These are phyloP conservation scores for Glossophaga mutica DNA, from an alignment of 2,797 vertebrate genomes.

Conservation along the genomic window DNA sequence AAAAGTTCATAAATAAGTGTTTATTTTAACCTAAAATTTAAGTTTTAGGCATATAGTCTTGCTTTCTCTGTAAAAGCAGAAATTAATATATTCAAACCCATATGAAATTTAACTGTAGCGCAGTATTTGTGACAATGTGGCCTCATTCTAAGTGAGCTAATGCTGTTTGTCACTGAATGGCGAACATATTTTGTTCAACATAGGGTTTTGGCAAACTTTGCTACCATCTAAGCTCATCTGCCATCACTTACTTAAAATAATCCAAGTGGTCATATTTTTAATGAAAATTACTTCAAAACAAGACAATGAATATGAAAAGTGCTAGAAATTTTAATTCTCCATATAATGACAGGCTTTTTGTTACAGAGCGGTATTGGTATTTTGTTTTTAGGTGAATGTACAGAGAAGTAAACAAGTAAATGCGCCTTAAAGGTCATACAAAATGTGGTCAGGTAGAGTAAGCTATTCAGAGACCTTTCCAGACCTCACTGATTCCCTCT, in stretches of 20 bases:
- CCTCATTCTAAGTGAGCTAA: neutral
- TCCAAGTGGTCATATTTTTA: neutral
- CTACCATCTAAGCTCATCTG: neutral
- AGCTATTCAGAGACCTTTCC: neutral
- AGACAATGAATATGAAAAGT: neutral
- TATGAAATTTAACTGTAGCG: neutral
- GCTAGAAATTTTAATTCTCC: neutral
- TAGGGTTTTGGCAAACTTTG: neutral
- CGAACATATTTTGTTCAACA: neutral
- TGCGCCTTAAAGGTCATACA: neutral
- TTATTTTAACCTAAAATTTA: conserved; percentile 21
- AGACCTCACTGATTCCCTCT: neutral
- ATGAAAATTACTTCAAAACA: neutral
- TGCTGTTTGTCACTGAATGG: neutral
- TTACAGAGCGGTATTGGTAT: neutral
- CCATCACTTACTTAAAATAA: conserved; percentile 14
- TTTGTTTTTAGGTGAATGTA: neutral
- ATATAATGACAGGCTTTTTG: neutral
- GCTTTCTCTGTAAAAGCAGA: neutral
- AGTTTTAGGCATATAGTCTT: neutral
- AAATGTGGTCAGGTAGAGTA: neutral
- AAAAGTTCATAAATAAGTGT: conserved; percentile 1
- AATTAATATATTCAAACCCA: neutral
- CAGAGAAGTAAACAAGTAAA: neutral
- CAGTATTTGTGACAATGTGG: neutral